These are phyloP conservation scores for Hirtodrosophila cameraria DNA, from an alignment of 2,888 invertebrate species.

Conservation along the genomic window DNA sequence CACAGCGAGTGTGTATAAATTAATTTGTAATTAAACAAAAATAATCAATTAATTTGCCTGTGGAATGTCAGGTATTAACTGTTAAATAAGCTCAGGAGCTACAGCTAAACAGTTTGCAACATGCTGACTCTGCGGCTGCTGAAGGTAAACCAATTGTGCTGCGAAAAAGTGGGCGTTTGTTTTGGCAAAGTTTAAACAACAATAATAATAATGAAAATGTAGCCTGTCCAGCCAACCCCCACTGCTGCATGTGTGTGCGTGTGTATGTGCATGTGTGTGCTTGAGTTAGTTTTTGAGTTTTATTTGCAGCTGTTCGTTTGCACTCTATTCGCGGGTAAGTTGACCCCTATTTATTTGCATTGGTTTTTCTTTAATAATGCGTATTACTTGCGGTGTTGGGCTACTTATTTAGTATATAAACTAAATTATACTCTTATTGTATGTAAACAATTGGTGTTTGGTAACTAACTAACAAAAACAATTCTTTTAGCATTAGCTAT, in stretches of 20 bases:
- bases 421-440: slow-evolving; percentile 4
- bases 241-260: slow-evolving; percentile 11
- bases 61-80: slow-evolving; percentile 3
- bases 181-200: slow-evolving; percentile 33
- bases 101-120: slow-evolving; percentile 3
- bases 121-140: slow-evolving; percentile 12
- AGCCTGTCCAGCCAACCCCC: slow-evolving; percentile 17
- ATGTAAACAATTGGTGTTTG: slow-evolving; percentile 46
- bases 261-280: slow-evolving; percentile 6
- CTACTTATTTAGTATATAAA: slow-evolving; percentile 10
- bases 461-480: slow-evolving; percentile 41
- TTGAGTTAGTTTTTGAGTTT: slow-evolving; percentile 16
- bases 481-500: slow-evolving; percentile 10
- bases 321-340: slow-evolving; percentile 40
- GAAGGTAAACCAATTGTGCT: slow-evolving; percentile 44
- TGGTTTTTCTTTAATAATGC: slow-evolving; percentile 24
- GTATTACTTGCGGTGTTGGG: slow-evolving; percentile 51
- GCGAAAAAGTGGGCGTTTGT: slow-evolving; percentile 39
- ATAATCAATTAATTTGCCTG: slow-evolving; percentile 10
- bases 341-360: slow-evolving; percentile 5
- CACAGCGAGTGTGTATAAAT: slow-evolving; percentile 26
- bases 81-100: background rate
- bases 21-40: slow-evolving; percentile 24
- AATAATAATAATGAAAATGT: slow-evolving; percentile 33
- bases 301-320: slow-evolving; percentile 43